Percentiles rank a stretch among this genome's conserved stretches.
These are phyloP conservation scores for Podiceps cristatus DNA, from an alignment of 2,113 vertebrate genomes.

Conservation along the genomic window DNA sequence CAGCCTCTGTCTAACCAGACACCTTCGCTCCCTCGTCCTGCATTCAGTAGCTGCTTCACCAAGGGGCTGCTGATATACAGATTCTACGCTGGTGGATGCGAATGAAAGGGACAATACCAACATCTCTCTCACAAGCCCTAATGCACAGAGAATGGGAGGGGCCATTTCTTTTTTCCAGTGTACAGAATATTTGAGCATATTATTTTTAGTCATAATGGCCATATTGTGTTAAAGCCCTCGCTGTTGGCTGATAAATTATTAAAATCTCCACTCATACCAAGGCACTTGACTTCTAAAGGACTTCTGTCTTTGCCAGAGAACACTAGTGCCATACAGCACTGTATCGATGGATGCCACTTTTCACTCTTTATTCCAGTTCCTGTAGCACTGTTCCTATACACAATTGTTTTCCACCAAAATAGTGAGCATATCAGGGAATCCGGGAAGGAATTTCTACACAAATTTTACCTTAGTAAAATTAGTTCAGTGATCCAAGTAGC, in stretches of 20 bases:
- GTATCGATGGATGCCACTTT: fast-evolving
- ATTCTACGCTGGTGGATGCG: background rate
- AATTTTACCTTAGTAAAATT: background rate
- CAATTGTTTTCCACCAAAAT: background rate
- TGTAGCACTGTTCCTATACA: background rate
- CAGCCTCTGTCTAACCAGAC: background rate
- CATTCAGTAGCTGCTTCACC: background rate
- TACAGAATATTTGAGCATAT: background rate
- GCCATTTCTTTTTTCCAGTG: background rate
- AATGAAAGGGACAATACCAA: background rate
- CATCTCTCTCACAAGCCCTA: background rate
- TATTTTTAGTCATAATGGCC: background rate
- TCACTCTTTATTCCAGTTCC: background rate
- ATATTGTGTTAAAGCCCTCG: background rate
- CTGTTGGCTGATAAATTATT: background rate
- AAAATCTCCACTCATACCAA: background rate
- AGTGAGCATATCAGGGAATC: background rate
- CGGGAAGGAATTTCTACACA: background rate
- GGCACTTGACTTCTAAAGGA: background rate
- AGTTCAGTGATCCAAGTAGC: background rate
- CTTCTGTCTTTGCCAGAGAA: background rate
- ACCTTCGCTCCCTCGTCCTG: background rate
- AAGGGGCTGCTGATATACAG: background rate
- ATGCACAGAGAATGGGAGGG: background rate
- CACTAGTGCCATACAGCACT: background rate